Evolutionary conservation across 2,797 vertebrate genomes (phyloP), one percentile per base, ranked within the genome.

Genomic region (Spinibarbus caldwelli): DNA sequence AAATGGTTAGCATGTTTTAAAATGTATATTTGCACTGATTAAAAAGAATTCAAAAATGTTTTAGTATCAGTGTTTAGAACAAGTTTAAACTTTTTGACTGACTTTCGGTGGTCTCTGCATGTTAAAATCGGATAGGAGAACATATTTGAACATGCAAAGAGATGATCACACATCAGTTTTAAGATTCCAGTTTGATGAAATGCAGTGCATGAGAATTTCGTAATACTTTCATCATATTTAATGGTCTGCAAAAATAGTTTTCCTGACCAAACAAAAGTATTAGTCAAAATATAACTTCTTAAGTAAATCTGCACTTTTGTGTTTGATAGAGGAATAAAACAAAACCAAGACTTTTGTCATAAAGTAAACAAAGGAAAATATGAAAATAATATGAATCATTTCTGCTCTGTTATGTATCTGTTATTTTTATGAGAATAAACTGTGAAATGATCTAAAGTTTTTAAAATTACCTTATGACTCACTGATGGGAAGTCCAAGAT

Each of bases 131-230:
- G 19, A 75, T 23, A 75, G 29, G 21, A 54, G 31, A n/a, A 66
- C 23, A 47, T 21, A 67, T 68, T 52, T 38, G 15, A 12, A 68
- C 49, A 54, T n/a, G 21, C 10, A 54, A 76, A 38, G 49, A 17
- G 21, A 57, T 38, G 4, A 76, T 34, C 10, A 1, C 10, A 23
- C 19, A 54, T 57, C 3, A 57, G 1, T 9, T 75, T n/a, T 38
- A 57, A 77, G 4, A 57, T n/a, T 77, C 34, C 73, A 17, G 73
- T 77, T 77, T 77, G 34, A 57, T 77, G 49, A 57, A 77, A 57
- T 23, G 19, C 31, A 54, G 72, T 36, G 72, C 29, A 36, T 38
- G 31, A 54, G 3, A 38, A 52, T 57, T 57, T 76, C 49, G 1
- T n/a, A 76, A 76, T 57, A 36, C 6, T 54, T 76, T 73, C 71